Evolutionary conservation across 2,797 vertebrate genomes (phyloP), one percentile per base, ranked within the genome.

Genomic region (Danio tinwini): DNA sequence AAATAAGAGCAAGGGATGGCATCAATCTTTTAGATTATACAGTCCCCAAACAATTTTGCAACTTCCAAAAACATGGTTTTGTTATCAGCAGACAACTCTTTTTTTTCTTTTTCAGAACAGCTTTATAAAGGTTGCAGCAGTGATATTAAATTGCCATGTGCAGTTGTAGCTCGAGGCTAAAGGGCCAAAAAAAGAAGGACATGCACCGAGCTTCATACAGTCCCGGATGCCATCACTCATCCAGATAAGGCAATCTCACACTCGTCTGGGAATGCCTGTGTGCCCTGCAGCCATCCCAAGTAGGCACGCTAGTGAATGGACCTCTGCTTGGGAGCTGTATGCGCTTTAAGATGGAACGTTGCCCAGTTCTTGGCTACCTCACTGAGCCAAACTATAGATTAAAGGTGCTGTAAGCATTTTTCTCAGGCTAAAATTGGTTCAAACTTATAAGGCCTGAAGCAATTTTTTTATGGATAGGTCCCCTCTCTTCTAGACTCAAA

Each of bases 21-120:
- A 91, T 91, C 86, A 87, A 90, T 92, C 90, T 85, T 92, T 87
- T 82, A 88, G 78, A 80, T 78, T 67, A 82, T 73, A 68, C 53
- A 45, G 53, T 86, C 80, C 76, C 80, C 40, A 69, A 85, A 80
- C 82, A 76, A 61, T 78, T 83, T 85, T 44, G 44, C 79, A 81
- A 84, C 79, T 83, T 89, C 76, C 76, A 84, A 80, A 74, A 77
- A 85, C 87, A 72, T 82, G 70, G 65, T 87, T 88, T 87, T 87
- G 88, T 82, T 78, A 89, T 89, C 73, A 83, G 76, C n/a, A 82
- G 77, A 85, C 72, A 82, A 71, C 12, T 50, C 49, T 69, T 56
- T 86, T 79, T 76, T 76, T 76, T 58, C 59, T 76, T 76, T 76
- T 58, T 59, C 44, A 69, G n/a, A 37, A 17, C 65, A 75, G 73